Base-by-base conservation (phyloP, 2,888 invertebrate species). In the Meteorus colon region DNA sequence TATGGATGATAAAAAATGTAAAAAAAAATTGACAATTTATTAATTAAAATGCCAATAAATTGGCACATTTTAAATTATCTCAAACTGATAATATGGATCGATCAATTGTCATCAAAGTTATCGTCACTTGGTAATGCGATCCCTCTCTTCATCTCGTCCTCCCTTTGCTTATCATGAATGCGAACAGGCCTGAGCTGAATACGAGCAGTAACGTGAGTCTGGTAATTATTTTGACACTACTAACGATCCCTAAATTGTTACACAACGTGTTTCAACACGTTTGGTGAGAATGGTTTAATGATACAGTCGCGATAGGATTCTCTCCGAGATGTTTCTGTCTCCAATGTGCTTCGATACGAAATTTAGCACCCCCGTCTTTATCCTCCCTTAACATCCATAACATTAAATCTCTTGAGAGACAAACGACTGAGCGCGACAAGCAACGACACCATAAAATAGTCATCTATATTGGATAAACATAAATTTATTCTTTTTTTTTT, bases 381-480 rank as follows among this genome's bases (percentile, higher is more conserved):
- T 19, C 55, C 55, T 55, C n/a, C 55, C 19, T 19, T 55, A n/a
- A 55, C 55, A 55, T 19, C 55, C 55, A 55, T 55, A 55, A 55
- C 55, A 55, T 55, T 19, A 55, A 55, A 55, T 55, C 55, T 55
- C 19, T 6, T 19, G 55, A 55, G 24, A 55, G 55, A 55, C 55
- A 55, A 19, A 55, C 19, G 55, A 55, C 55, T 55, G 55, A n/a
- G 55, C 10, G 19, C 19, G 8, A 55, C 19, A 4, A 19, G 8
- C 55, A n/a, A 55, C 55, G 55, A 55, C 55, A 55, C 55, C 55
- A 55, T 55, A 55, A 55, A 55, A 55, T 55, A 55, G n/a, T 55
- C 55, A 55, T 55, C 55, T 19, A 24, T 55, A 55, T 55, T 55
- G 55, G 55, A 55, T 55, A 24, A 55, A 55, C 55, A 55, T 55